phyloP scores from a whole-genome alignment of 2,797 vertebrate genomes.

The Phoxinus dragarum region DNA sequence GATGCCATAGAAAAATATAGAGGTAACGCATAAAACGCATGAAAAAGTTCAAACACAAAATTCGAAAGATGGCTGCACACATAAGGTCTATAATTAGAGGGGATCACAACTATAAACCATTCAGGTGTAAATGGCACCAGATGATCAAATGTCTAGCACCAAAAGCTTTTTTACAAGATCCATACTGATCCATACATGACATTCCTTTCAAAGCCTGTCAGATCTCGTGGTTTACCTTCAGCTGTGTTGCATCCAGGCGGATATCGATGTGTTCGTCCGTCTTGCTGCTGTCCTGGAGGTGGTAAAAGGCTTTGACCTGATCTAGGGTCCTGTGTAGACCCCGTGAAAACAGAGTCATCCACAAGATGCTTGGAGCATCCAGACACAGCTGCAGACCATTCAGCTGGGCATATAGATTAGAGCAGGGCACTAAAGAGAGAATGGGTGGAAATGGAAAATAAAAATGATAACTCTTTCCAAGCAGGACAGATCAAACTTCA shows the following conservation, averaged over 20 bases:
- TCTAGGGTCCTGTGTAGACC: constrained; percentile 91
- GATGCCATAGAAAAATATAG: too few species aligned
- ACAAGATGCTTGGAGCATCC: constrained; percentile 89
- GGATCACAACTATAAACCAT: background rate
- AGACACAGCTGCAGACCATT: constrained; percentile 88
- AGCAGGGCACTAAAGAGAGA: constrained; percentile 83
- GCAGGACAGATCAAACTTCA: background rate
- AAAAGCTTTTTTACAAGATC: background rate
- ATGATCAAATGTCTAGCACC: background rate
- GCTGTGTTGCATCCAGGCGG: constrained; percentile 85
- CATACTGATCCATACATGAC: background rate
- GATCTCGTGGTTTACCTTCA: constrained; percentile 82
- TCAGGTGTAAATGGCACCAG: background rate
- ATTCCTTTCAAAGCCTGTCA: background rate
- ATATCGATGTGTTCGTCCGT: constrained; percentile 89
- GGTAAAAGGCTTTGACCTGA: constrained; percentile 96
- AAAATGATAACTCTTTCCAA: background rate
- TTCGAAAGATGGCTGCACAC: rapidly evolving
- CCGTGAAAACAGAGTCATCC: constrained; percentile 92
- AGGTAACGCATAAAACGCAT: too few species aligned
- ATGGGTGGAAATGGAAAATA: too few species aligned
- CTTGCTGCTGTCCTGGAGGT: constrained; percentile 87
- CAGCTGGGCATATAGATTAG: constrained; percentile 91
- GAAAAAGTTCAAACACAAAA: too few species aligned
- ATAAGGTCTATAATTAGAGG: background rate